phyloP scores from a whole-genome alignment of 2,113 vertebrate species.

The Cathartes aura region DNA sequence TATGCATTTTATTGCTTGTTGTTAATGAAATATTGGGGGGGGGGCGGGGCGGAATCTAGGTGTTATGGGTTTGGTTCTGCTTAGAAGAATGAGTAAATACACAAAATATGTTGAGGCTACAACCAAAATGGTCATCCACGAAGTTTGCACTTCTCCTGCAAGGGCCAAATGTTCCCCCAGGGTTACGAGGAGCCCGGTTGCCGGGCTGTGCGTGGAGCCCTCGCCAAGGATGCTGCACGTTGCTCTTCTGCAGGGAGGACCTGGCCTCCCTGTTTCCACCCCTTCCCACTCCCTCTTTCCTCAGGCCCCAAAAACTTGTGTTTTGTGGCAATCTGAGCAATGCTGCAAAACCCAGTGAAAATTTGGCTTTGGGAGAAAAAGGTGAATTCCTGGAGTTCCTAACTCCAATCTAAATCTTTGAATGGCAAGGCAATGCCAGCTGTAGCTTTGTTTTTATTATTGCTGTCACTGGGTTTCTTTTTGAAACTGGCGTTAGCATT shows the following conservation, averaged over 20 bases:
- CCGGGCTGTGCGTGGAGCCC: background rate
- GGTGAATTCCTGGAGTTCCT: background rate
- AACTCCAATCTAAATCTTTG: background rate
- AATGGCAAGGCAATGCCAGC: background rate
- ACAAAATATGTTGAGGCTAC: background rate
- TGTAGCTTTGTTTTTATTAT: background rate
- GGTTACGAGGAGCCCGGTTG: fast-evolving
- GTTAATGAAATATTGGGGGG: background rate
- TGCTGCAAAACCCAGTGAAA: background rate
- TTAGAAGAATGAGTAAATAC: background rate
- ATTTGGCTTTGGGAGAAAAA: background rate
- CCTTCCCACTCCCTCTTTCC: fast-evolving
- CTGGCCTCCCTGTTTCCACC: background rate
- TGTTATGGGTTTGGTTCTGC: background rate
- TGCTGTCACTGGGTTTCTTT: background rate
- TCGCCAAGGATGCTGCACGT: fast-evolving
- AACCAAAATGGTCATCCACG: background rate
- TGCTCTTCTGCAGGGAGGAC: background rate
- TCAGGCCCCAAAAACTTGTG: background rate
- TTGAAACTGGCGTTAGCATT: background rate
- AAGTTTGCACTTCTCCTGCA: background rate
- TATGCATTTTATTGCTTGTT: background rate
- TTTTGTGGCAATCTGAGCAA: background rate
- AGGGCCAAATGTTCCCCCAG: background rate
- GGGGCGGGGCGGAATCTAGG: background rate